A percentile compares a stretch with the other conserved stretches of the same genome.
phyloP scores from a whole-genome alignment of 2,797 vertebrate species.

The Rhinella marina region DNA sequence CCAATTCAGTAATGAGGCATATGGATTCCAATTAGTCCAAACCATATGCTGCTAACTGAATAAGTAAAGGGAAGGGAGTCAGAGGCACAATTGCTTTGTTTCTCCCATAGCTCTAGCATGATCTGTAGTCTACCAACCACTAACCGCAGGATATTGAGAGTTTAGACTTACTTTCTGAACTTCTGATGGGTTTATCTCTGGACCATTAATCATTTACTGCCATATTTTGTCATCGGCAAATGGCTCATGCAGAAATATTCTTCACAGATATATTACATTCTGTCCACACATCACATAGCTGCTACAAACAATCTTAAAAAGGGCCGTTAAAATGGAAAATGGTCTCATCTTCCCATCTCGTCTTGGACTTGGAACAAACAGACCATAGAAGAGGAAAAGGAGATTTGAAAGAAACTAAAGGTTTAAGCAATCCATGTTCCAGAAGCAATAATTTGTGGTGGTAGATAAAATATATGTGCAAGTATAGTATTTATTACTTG shows the following conservation, averaged over 20 bases:
- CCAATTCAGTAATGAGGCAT: background rate
- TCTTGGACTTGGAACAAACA: no score
- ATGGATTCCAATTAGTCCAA: constrained; percentile 7
- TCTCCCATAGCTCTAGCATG: background rate
- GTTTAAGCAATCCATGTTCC: no score
- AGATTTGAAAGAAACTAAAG: no score
- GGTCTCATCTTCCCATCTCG: no score
- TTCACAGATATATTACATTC: background rate
- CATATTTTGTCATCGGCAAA: background rate
- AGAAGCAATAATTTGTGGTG: no score
- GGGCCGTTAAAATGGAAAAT: no score
- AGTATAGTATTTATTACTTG: no score
- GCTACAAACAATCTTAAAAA: background rate
- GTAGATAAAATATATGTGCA: no score
- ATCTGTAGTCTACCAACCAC: background rate
- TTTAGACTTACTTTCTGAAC: background rate
- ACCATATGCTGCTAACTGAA: background rate
- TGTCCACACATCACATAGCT: background rate
- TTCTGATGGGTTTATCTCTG: background rate
- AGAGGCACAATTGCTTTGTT: background rate
- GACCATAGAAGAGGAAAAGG: no score
- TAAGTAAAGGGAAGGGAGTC: background rate
- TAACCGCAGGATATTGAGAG: background rate
- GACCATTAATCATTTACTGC: background rate
- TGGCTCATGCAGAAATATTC: background rate